Conservation (phyloP, 2,797 vertebrate species). For the Vultur gryphus region DNA sequence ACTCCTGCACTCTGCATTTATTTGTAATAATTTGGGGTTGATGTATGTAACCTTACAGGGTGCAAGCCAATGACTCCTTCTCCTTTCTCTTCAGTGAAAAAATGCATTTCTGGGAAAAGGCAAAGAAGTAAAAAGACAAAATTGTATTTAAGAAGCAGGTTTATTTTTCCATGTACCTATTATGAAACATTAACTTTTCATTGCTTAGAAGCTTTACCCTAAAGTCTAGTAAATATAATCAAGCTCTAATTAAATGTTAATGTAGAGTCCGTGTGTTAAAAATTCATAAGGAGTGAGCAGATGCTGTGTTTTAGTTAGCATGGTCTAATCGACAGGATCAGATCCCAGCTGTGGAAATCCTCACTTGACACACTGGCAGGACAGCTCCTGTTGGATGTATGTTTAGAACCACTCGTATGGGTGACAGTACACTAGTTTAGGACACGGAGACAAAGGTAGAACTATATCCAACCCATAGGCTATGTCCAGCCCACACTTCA, state of each 20-base stretch:
- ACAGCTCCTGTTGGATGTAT: background rate
- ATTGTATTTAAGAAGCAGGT: background rate
- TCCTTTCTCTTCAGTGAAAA: background rate
- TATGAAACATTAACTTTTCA: slow-evolving; percentile 17
- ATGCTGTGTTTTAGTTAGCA: background rate
- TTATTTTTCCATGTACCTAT: background rate
- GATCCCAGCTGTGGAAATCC: background rate
- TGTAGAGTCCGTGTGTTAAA: background rate
- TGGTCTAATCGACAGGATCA: background rate
- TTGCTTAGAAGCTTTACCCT: background rate
- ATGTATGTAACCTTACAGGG: background rate
- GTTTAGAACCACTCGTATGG: background rate
- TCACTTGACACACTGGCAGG: background rate
- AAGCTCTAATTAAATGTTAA: slow-evolving; percentile 52
- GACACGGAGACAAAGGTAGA: background rate
- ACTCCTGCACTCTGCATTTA: background rate
- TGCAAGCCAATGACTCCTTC: background rate
- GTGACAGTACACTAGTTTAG: background rate
- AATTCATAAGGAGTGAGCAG: slow-evolving; percentile 35
- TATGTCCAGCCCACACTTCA: background rate
- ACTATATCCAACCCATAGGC: background rate
- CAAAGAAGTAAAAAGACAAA: background rate
- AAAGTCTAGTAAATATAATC: slow-evolving; percentile 40
- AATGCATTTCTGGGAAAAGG: background rate
- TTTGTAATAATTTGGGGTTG: background rate